These are phyloP conservation scores for zebrafish (Danio rerio) DNA, from an alignment of 2,113 vertebrate genomes.

Conservation along the genomic window DNA sequence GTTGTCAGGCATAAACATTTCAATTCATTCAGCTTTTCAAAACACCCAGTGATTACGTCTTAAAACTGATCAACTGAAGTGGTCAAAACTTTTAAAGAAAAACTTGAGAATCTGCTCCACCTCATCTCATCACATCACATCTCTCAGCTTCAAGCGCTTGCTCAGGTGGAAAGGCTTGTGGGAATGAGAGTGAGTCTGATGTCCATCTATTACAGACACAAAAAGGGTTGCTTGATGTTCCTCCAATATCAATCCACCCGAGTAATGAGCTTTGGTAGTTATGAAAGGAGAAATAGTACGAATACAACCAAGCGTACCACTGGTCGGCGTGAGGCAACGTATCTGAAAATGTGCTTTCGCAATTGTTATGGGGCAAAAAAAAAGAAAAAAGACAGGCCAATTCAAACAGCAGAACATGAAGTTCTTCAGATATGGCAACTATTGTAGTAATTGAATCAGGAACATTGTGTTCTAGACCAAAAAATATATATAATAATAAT, in stretches of 20 bases:
- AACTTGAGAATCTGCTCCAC: neutral
- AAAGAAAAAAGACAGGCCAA: slow-evolving; percentile 48
- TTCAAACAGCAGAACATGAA: slow-evolving; percentile 50
- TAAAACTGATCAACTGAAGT: neutral
- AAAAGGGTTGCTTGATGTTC: slow-evolving; percentile 38
- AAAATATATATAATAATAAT: neutral
- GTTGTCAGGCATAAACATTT: neutral
- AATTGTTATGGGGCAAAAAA: slow-evolving; percentile 49
- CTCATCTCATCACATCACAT: slow-evolving; percentile 12
- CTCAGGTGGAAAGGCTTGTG: slow-evolving; percentile 11
- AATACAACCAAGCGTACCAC: neutral
- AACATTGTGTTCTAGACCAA: slow-evolving; percentile 51
- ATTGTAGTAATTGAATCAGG: slow-evolving; percentile 58
- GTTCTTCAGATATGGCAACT: slow-evolving; percentile 54
- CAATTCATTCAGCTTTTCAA: neutral
- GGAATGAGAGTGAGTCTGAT: slow-evolving; percentile 41
- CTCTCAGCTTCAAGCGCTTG: slow-evolving; percentile 15
- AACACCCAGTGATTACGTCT: neutral
- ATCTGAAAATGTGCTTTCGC: slow-evolving; percentile 54
- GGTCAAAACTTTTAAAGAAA: neutral
- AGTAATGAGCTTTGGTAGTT: slow-evolving; percentile 27
- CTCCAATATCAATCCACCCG: slow-evolving; percentile 9
- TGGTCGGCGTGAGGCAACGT: slow-evolving; percentile 37
- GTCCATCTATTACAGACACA: slow-evolving; percentile 54
- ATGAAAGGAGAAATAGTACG: slow-evolving; percentile 15